phyloP scores from a whole-genome alignment of 2,888 invertebrate genomes.

The Melolontha melolontha region DNA sequence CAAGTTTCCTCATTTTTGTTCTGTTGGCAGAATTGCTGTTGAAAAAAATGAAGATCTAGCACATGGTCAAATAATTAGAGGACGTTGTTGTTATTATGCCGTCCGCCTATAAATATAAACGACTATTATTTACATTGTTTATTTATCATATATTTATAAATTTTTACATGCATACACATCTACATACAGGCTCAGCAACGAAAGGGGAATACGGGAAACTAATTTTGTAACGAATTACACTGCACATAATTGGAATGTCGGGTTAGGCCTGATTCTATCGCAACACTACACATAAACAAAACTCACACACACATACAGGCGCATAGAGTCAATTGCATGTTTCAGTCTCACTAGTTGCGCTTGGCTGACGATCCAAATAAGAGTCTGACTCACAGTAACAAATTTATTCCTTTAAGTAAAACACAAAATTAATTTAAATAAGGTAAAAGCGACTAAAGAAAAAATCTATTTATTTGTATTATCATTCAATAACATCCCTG shows the following conservation, averaged over 20 bases:
- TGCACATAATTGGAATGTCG: conserved; percentile 54
- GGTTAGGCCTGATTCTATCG: conserved; percentile 53
- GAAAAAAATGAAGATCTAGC: no score
- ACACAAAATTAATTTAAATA: background rate
- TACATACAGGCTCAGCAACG: background rate
- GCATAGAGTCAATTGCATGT: conserved; percentile 53
- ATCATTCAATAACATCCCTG: background rate
- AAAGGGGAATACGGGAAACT: conserved; percentile 33
- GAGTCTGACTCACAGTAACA: conserved; percentile 53
- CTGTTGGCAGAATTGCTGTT: no score
- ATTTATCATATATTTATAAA: no score
- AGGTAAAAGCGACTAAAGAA: background rate
- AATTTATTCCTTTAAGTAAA: background rate
- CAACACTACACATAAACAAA: conserved; percentile 36
- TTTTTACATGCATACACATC: no score
- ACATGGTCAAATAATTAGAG: no score
- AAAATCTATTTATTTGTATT: background rate
- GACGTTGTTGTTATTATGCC: no score
- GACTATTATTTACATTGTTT: no score
- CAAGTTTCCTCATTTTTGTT: no score
- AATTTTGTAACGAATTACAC: conserved; percentile 37
- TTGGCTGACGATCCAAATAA: conserved; percentile 58
- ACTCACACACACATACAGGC: conserved; percentile 1
- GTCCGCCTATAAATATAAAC: no score
- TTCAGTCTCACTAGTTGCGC: conserved; percentile 58